phyloP scores from a whole-genome alignment of 2,797 vertebrate genomes.

The Carcharodon carcharias region DNA sequence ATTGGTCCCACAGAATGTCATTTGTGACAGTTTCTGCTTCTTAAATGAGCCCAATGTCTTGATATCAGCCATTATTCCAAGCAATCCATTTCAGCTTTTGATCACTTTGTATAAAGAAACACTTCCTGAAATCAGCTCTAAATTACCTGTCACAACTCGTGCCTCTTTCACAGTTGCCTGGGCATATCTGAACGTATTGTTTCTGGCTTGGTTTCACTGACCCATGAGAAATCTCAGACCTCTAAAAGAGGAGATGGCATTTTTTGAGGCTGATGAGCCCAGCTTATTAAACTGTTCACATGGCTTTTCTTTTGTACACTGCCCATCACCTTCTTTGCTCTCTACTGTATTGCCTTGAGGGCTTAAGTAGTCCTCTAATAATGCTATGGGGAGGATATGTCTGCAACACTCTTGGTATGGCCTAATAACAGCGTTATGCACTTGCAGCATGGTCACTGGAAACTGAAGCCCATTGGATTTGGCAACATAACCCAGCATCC shows the following conservation, averaged over 20 bases:
- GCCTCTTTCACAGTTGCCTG: not conserved
- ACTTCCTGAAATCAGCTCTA: not conserved
- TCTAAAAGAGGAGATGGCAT: not conserved
- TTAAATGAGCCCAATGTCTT: not conserved
- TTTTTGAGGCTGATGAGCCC: not conserved
- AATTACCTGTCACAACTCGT: not conserved
- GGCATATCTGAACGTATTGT: not conserved
- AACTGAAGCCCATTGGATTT: not conserved
- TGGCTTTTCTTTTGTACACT: not conserved
- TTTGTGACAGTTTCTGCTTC: not conserved
- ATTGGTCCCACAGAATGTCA: not conserved
- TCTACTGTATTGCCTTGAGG: not conserved
- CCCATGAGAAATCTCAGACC: not conserved
- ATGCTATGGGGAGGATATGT: not conserved
- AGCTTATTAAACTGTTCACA: not conserved
- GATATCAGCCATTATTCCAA: not conserved
- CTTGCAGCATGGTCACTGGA: not conserved
- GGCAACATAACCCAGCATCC: not conserved
- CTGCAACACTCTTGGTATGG: not conserved
- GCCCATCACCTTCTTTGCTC: not conserved
- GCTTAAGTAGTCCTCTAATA: not conserved
- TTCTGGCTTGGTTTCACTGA: not conserved
- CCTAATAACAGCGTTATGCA: not conserved
- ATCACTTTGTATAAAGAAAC: not conserved
- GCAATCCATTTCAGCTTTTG: not conserved